Base-by-base conservation (phyloP, 2,797 vertebrate species). In the Avahi laniger region DNA sequence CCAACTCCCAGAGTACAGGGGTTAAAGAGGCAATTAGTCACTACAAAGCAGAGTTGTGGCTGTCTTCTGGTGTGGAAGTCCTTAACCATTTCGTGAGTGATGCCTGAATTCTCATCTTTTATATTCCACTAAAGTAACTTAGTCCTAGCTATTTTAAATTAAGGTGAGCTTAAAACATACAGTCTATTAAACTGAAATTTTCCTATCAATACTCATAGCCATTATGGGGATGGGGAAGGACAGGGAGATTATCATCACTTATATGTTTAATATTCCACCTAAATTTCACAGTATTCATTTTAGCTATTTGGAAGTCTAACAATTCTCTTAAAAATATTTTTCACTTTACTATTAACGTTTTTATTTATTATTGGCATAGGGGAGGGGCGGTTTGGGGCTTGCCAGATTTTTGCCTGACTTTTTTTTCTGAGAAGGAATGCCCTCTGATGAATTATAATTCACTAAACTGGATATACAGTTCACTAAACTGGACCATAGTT, bases 21-120 rank as follows among this genome's bases (percentile, higher is more conserved):
- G 96, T 97, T 95, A 97, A 95, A 85, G 28, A 97, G 63, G 48
- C 38, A 94, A 48, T 97, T 96, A 86, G 91, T 97, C 97, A 69
- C 54, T 75, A 43, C 43, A 96, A 81, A 96, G 72, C 20, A 15
- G 1, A 95, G 33, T 70, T 69, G 93, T 69, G 87, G 87, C 4
- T 67, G 12, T 95, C 88, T 30, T 57, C 78, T 54, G 72, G 30
- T 85, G 80, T 97, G 76, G 67, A 85, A 96, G 70, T 91, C 57
- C 1, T 81, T 97, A 97, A 89, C 97, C 6, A 75, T 94, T 97
- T 97, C 50, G 17, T 96, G 22, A 91, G 91, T 48, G 80, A 28
- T 24, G 96, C 84, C 82, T 94, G 69, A 92, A 98, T 78, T 95
- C 59, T 94, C 93, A 50, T 80, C 20, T 97, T 89, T 70, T 83